Conservation (phyloP, 1,140 invertebrate species). For the Penaeus chinensis region DNA sequence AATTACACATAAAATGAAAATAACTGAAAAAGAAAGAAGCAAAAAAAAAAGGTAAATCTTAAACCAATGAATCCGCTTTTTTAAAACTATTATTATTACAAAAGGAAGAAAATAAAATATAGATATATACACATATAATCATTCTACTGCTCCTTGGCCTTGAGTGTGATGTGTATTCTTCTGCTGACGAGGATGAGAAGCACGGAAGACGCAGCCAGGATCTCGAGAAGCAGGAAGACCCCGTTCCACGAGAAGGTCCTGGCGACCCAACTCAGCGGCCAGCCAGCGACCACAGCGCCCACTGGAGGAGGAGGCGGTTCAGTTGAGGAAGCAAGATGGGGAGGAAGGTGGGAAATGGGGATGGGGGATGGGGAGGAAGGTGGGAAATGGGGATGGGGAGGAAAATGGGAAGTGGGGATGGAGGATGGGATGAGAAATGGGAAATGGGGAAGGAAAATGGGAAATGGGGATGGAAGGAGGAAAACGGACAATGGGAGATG, state of each 20-base stretch:
- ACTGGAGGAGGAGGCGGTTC: not conserved
- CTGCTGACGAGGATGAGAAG: slow-evolving; percentile 21
- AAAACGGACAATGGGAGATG: too few relatives aligned
- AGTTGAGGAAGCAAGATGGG: too few relatives aligned
- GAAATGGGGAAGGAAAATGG: not conserved
- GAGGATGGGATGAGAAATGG: not conserved
- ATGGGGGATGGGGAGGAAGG: too few relatives aligned
- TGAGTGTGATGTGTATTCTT: slow-evolving; percentile 22
- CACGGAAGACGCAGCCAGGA: slow-evolving; percentile 15
- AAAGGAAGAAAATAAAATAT: not conserved
- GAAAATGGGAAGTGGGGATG: not conserved
- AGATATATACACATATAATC: not conserved
- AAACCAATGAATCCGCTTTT: not conserved
- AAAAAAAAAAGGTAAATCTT: too few relatives aligned
- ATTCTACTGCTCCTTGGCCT: slow-evolving; percentile 25
- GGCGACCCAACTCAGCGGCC: slow-evolving; percentile 47
- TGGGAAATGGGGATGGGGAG: not conserved
- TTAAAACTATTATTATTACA: not conserved
- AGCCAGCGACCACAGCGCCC: slow-evolving; percentile 43
- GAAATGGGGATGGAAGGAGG: too few relatives aligned
- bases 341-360: too few relatives aligned
- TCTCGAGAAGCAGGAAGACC: slow-evolving; percentile 27
- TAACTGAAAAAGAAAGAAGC: too few relatives aligned
- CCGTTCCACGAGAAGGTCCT: slow-evolving; percentile 35
- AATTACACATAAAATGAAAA: too few relatives aligned